Evolutionary conservation across 2,888 invertebrate species (phyloP).

Genomic region (Pinctada fucata): DNA sequence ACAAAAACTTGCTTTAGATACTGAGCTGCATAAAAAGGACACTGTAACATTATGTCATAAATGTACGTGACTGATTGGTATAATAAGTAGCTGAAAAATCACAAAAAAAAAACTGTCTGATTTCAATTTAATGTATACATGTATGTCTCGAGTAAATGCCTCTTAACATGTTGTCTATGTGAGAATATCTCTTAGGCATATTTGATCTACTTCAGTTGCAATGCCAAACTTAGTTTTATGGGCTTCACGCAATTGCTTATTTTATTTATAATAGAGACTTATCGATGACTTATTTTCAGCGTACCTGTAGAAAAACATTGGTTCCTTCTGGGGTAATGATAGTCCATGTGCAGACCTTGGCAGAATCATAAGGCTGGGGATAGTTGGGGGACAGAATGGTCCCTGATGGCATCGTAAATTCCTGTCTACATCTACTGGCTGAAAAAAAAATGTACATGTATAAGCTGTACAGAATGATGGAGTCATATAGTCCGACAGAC

Average conservation of each 20-base stretch:
- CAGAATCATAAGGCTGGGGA: conserved; percentile 29
- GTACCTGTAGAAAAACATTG: conserved; percentile 39
- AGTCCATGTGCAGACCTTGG: conserved; percentile 41
- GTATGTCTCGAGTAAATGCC: too few relatives aligned
- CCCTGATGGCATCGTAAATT: conserved; percentile 6
- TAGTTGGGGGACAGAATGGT: conserved; percentile 29
- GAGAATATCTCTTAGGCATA: too few relatives aligned
- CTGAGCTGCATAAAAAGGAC: too few relatives aligned
- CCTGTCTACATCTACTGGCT: conserved; percentile 26
- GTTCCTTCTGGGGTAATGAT: conserved; percentile 39
- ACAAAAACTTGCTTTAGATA: neutral
- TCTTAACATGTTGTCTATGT: too few relatives aligned
- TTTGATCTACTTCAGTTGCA: too few relatives aligned
- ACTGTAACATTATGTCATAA: too few relatives aligned
- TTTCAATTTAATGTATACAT: too few relatives aligned
- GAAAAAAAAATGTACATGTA: neutral
- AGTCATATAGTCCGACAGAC: neutral
- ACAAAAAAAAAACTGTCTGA: neutral
- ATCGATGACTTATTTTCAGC: too few relatives aligned
- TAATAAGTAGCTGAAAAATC: neutral
- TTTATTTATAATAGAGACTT: too few relatives aligned
- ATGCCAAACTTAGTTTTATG: too few relatives aligned
- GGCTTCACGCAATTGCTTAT: too few relatives aligned
- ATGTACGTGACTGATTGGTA: too few relatives aligned
- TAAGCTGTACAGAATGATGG: neutral